Conservation (phyloP, 2,888 invertebrate species). For the Meloe dianella region DNA sequence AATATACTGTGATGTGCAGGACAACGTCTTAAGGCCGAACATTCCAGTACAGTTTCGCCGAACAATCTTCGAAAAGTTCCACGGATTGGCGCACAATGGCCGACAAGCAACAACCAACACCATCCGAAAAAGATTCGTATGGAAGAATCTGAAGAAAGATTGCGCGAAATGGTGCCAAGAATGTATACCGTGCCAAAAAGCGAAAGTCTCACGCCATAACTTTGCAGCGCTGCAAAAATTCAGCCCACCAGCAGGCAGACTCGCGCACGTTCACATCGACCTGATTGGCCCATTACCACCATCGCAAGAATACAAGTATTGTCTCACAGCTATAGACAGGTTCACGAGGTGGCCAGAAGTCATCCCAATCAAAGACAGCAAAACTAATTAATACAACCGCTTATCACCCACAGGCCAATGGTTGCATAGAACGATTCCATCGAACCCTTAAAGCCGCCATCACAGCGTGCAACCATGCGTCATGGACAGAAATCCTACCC, state of each 20-base stretch:
- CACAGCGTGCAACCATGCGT: no score
- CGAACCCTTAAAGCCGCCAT: no score
- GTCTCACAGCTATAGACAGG: conserved; percentile 31
- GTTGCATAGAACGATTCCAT: no score
- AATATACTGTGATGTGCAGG: background rate
- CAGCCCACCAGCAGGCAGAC: conserved; percentile 28
- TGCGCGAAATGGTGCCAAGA: background rate
- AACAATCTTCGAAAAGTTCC: conserved; percentile 23
- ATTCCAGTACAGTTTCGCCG: background rate
- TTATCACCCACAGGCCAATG: no score
- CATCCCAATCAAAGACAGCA: conserved; percentile 27
- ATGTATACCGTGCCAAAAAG: conserved; percentile 8
- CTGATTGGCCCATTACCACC: conserved; percentile 37
- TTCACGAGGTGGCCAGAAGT: conserved; percentile 36
- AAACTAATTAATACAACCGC: no score
- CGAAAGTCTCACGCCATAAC: background rate
- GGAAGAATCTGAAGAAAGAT: conserved; percentile 5
- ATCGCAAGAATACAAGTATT: conserved; percentile 30
- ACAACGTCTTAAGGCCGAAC: background rate
- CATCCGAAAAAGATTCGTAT: background rate
- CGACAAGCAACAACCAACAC: background rate
- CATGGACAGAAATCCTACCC: no score
- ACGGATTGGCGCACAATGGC: background rate
- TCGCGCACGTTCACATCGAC: conserved; percentile 38
- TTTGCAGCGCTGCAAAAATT: conserved; percentile 23